Evolutionary conservation across 2,888 invertebrate genomes (phyloP).

Genomic region (Dasypogon diadema): DNA sequence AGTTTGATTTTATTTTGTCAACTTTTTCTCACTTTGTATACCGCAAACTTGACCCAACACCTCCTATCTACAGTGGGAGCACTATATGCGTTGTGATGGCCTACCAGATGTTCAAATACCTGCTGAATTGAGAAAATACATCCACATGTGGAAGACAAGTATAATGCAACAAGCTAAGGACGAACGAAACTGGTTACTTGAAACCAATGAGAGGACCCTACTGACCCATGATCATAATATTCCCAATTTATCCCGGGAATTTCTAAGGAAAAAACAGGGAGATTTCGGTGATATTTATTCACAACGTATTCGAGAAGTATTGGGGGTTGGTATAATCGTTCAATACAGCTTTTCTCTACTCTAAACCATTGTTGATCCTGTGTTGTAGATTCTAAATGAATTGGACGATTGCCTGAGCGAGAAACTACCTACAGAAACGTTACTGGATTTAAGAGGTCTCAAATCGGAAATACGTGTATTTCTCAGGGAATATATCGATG

Average conservation of each 20-base stretch:
- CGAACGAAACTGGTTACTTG: slow-evolving; percentile 67
- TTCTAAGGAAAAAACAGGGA: slow-evolving; percentile 64
- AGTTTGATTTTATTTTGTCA: not conserved
- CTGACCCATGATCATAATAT: slow-evolving; percentile 66
- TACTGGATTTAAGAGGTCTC: slow-evolving; percentile 62
- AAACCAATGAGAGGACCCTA: slow-evolving; percentile 66
- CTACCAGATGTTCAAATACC: slow-evolving; percentile 66
- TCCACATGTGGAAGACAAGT: slow-evolving; percentile 66
- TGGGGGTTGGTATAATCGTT: slow-evolving; percentile 65
- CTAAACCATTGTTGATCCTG: too few relatives aligned
- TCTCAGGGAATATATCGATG: slow-evolving; percentile 65
- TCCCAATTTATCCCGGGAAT: slow-evolving; percentile 63
- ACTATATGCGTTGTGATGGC: slow-evolving; percentile 68
- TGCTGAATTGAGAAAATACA: slow-evolving; percentile 67
- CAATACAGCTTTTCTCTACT: too few relatives aligned
- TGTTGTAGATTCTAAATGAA: slow-evolving; percentile 57
- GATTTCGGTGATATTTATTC: slow-evolving; percentile 67
- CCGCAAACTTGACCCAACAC: not conserved
- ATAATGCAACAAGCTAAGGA: slow-evolving; percentile 60
- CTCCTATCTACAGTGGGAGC: slow-evolving; percentile 67
- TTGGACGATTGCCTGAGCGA: slow-evolving; percentile 64
- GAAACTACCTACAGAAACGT: slow-evolving; percentile 59
- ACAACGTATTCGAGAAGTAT: slow-evolving; percentile 64
- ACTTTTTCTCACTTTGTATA: not conserved
- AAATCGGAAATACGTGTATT: slow-evolving; percentile 65